A percentile compares a stretch with the other conserved stretches of the same genome.
Conservation (phyloP, 2,797 vertebrate genomes). For the Picus viridis region DNA sequence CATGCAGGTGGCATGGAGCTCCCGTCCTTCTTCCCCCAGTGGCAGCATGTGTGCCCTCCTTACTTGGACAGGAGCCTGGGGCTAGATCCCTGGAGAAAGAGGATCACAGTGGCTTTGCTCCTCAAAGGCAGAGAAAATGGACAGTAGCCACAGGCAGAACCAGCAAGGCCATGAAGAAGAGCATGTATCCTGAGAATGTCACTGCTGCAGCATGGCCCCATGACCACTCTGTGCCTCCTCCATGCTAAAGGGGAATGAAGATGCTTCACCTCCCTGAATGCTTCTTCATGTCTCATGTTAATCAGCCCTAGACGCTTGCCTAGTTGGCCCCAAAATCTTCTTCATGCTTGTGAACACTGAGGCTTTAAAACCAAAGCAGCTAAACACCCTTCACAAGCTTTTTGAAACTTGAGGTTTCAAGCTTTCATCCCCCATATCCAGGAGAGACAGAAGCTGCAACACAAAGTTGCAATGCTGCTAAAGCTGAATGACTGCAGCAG, state of each 20-base stretch:
- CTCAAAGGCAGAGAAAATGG: not conserved
- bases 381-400: not conserved
- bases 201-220: not conserved
- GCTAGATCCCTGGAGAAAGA: not conserved
- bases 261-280: not conserved
- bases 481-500: not conserved
- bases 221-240: not conserved
- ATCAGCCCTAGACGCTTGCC: not conserved
- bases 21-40: too few species aligned
- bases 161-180: not conserved
- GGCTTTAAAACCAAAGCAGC: not conserved
- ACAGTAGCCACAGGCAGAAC: not conserved
- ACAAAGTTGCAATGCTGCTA: not conserved
- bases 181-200: rapidly evolving
- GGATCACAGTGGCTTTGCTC: not conserved
- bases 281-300: not conserved
- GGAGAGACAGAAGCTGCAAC: not conserved
- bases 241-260: not conserved
- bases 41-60: rapidly evolving
- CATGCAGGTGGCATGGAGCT: not conserved
- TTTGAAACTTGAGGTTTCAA: not conserved
- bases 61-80: not conserved
- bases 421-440: not conserved
- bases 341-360: not conserved
- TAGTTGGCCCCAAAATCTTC: not conserved